Evolutionary conservation across 1,140 invertebrate genomes (phyloP), one percentile per base, ranked within the genome.

Genomic region (Geopemphigus sp.): DNA sequence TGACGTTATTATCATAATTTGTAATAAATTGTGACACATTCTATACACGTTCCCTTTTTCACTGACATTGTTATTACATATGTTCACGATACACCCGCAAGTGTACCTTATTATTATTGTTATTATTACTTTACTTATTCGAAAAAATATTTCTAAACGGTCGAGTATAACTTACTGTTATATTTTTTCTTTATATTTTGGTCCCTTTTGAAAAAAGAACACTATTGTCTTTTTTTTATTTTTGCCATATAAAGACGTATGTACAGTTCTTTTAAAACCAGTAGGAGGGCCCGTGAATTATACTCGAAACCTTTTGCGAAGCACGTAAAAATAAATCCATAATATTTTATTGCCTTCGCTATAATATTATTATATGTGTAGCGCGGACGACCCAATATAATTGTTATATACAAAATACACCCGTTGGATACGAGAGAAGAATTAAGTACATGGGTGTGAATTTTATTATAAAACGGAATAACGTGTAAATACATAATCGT

Each of bases 261-360:
- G n/a, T 47, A 47, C 66, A 68, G 66, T 76, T 45, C 10, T n/a
- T 45, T 5, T 15, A 50, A 78, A 24, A 15, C 6, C 74, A 6
- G 56, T 78, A 78, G 57, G 74, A 78, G 74, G 74, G 74, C 74
- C 4, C 15, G 39, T 19, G 56, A 39, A 19, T 59, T 39, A 17
- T 14, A 24, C 47, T 61, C 14, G 19, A n/a, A 78, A 78, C 24
- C 39, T 17, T 63, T 78, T 57, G 45, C 11, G 10, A 54, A 78
- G 22, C 45, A 78, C 68, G 68, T 72, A 26, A 54, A 61, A 78
- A 53, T 50, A 26, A 4, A 10, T 29, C 10, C 45, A 22, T 15
- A 59, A 78, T 29, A 15, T 63, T 63, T 78, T 78, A 78, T 78
- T 11, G 45, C 12, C 22, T 78, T 24, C 39, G 17, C 17, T 50